Base-by-base conservation (phyloP, 2,888 invertebrate species). In the Synanthedon tipuliformis region DNA sequence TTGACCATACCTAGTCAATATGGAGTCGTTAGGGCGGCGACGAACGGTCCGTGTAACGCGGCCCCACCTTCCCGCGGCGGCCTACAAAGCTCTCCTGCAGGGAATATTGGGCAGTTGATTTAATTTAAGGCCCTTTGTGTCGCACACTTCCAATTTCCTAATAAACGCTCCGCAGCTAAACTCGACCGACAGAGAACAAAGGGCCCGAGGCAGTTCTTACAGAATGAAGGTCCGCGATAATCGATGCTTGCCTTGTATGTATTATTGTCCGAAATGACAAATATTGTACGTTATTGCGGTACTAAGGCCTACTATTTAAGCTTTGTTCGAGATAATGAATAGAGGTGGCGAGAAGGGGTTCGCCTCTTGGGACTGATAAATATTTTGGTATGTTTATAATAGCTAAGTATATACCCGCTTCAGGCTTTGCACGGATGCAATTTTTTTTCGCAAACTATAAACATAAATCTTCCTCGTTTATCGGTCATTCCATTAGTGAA, bases 101-200 rank as follows among this genome's bases (percentile, higher is more conserved):
- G 70, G 75, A 78, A 75, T 79, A 81, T 79, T 74, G 71, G 69
- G 65, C 69, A 70, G 71, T 75, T 77, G 81, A 81, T 83, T 83
- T 79, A 81, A 82, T 81, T 80, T 78, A 76, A 75, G 76, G 63
- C 74, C 80, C 78, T 81, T 81, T 82, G 77, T 78, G 75, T 69
- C 72, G 73, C 72, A 71, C 75, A 77, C 73, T 77, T 78, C 72
- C 76, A 77, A 81, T 77, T 75, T 75, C 70, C 73, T 73, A 77
- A 81, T 78, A 81, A 78, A 81, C 71, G 75, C 60, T 60, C 67
- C 62, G 63, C 65, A 68, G 61, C 73, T 75, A 73, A 73, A 73
- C 66, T 71, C 65, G 65, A 62, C 62, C 59, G 64, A 56, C 69
- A 66, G 72, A 77, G 80, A 80, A 78, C 78, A 78, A 79, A 73